These are phyloP conservation scores for Saccopteryx bilineata DNA, from an alignment of 2,113 vertebrate genomes.

Conservation along the genomic window DNA sequence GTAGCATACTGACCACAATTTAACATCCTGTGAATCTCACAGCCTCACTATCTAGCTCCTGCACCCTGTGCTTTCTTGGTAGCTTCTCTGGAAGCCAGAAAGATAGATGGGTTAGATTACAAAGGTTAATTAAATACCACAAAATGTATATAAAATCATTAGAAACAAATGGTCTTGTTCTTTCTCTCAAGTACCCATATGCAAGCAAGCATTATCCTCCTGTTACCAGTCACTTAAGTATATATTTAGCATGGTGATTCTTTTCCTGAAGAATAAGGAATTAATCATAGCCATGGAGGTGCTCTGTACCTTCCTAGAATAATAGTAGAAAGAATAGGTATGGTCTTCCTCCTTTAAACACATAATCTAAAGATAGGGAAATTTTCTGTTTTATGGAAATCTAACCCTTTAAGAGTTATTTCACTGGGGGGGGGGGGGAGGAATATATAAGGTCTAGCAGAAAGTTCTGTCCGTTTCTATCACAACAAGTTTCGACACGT, in stretches of 20 bases:
- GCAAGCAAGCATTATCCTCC: neutral
- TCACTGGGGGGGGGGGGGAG: neutral
- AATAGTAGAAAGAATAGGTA: neutral
- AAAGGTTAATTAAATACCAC: conserved; percentile 46
- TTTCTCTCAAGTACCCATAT: conserved; percentile 33
- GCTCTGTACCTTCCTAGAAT: neutral
- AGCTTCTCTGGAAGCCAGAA: conserved; percentile 28
- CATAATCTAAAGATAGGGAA: neutral
- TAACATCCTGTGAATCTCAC: neutral
- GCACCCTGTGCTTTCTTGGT: neutral
- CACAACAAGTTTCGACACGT: too few species aligned
- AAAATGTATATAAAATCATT: conserved; percentile 39
- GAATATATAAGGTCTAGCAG: too few species aligned
- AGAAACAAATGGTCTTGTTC: conserved; percentile 60
- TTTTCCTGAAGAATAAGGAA: conserved; percentile 40
- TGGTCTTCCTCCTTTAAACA: conserved; percentile 36
- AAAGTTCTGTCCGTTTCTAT: too few species aligned
- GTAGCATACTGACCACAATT: neutral
- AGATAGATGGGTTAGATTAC: neutral
- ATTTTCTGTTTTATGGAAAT: conserved; percentile 40
- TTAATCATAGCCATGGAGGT: neutral
- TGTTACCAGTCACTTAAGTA: neutral
- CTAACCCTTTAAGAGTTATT: conserved; percentile 10
- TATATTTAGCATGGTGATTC: neutral
- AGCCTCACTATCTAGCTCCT: neutral